phyloP scores from a whole-genome alignment of 92 coral and sea anemone genomes.

The Epizoanthus illoricatus region DNA sequence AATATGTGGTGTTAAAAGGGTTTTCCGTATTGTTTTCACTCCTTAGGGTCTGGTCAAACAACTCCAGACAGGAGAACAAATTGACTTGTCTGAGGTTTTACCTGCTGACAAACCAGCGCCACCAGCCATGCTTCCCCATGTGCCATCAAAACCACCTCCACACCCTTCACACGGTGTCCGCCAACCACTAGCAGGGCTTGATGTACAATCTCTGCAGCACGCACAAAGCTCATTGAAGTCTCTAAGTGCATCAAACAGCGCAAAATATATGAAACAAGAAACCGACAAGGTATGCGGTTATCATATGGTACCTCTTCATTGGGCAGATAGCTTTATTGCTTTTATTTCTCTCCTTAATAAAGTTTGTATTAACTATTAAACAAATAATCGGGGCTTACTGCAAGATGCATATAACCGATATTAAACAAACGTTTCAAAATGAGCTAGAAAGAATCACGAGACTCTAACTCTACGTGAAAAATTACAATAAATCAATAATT shows the following conservation, averaged over 20 bases:
- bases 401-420: no score
- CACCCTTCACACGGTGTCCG: constrained; percentile 39
- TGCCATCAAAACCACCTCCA: constrained; percentile 43
- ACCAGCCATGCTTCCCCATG: constrained; percentile 20
- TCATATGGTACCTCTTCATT: neutral
- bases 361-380: no score
- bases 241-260: constrained; percentile 42
- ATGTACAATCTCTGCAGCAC: constrained; percentile 48
- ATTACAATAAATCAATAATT: no score
- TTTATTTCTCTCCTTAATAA: no score
- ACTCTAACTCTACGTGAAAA: no score
- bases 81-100: constrained; percentile 60
- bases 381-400: no score
- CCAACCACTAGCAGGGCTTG: constrained; percentile 59
- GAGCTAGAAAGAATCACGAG: no score
- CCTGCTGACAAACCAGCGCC: constrained; percentile 38
- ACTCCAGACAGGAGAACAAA: constrained; percentile 62
- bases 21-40: neutral
- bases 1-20: neutral
- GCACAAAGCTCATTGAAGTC: constrained; percentile 62
- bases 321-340: no score
- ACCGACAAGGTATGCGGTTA: constrained; percentile 46
- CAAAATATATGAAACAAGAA: constrained; percentile 43
- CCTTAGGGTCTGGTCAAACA: constrained; percentile 68
- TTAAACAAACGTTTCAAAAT: no score